Conservation (phyloP, 1,140 invertebrate species). For the Trissolcus basalis region DNA sequence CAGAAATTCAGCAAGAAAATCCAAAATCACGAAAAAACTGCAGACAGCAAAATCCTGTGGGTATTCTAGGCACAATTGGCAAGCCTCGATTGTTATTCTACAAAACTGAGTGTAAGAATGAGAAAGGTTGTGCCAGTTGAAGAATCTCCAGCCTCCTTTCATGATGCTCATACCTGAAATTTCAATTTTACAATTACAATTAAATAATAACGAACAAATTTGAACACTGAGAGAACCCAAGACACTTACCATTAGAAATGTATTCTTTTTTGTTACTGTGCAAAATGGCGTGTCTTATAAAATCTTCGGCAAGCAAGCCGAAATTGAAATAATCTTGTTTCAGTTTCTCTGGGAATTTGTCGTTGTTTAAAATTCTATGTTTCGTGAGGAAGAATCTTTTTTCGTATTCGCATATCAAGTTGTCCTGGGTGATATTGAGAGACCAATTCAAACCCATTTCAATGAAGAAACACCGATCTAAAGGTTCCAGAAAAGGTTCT, state of each 20-base stretch:
- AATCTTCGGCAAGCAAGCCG: constrained; percentile 49
- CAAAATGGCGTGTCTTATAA: constrained; percentile 63
- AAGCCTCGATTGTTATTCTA: constrained; percentile 62
- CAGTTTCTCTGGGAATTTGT: constrained; percentile 9
- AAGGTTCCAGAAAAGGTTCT: constrained; percentile 56
- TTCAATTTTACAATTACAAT: constrained; percentile 14
- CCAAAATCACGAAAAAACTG: constrained; percentile 35
- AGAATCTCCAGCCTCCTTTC: constrained; percentile 10
- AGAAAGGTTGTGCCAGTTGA: constrained; percentile 43
- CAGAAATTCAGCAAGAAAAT: constrained; percentile 32
- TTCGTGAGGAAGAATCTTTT: constrained; percentile 58
- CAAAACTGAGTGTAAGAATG: constrained; percentile 52
- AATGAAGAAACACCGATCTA: constrained; percentile 60
- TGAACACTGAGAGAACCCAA: too few relatives aligned
- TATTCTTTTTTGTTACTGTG: constrained; percentile 57
- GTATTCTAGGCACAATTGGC: constrained; percentile 61
- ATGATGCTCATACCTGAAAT: constrained; percentile 27
- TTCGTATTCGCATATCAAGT: constrained; percentile 63
- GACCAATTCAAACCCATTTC: constrained; percentile 20
- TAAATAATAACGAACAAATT: constrained; percentile 7
- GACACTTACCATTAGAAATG: constrained; percentile 17
- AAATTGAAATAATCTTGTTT: constrained; percentile 24
- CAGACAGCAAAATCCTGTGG: constrained; percentile 24
- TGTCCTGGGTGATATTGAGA: constrained; percentile 16
- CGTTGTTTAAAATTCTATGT: constrained; percentile 31